Conservation (phyloP, 23 tunicate species). For the Halocynthia roretzi region DNA sequence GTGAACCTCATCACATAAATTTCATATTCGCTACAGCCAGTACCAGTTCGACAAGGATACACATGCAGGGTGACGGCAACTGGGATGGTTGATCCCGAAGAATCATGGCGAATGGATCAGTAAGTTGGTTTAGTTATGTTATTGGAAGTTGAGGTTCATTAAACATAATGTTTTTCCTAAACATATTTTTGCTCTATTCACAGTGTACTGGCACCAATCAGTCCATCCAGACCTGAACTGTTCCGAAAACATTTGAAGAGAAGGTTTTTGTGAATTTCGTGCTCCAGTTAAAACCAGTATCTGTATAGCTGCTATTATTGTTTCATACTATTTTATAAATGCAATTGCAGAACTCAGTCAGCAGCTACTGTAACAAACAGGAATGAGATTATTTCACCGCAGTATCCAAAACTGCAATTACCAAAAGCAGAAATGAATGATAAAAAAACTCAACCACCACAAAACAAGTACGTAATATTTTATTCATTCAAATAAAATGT, state of each 20-base stretch:
- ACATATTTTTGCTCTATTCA: not conserved
- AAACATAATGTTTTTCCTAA: not conserved
- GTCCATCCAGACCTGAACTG: constrained; percentile 69
- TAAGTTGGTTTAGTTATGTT: constrained; percentile 15
- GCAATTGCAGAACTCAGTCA: constrained; percentile 3
- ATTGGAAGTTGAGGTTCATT: not conserved
- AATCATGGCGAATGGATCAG: constrained; percentile 96
- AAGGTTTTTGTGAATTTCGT: not conserved
- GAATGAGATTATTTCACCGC: constrained; percentile 1
- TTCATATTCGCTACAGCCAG: constrained; percentile 33
- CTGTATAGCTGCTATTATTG: not conserved
- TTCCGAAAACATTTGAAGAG: constrained; percentile 37
- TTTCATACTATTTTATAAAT: not conserved
- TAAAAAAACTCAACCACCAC: too few species aligned
- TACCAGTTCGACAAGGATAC: constrained; percentile 64
- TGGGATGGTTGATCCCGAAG: constrained; percentile 78
- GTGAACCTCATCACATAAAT: too few species aligned
- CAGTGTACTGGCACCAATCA: constrained; percentile 55
- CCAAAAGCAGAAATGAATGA: not conserved
- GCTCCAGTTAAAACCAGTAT: not conserved
- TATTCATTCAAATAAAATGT: too few species aligned
- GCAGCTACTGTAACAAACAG: not conserved
- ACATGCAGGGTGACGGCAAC: constrained; percentile 66
- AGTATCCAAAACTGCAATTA: constrained; percentile 4
- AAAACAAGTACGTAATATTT: too few species aligned